phyloP scores from a whole-genome alignment of 2,888 invertebrate genomes.

The Caenorhabditis japonica region DNA sequence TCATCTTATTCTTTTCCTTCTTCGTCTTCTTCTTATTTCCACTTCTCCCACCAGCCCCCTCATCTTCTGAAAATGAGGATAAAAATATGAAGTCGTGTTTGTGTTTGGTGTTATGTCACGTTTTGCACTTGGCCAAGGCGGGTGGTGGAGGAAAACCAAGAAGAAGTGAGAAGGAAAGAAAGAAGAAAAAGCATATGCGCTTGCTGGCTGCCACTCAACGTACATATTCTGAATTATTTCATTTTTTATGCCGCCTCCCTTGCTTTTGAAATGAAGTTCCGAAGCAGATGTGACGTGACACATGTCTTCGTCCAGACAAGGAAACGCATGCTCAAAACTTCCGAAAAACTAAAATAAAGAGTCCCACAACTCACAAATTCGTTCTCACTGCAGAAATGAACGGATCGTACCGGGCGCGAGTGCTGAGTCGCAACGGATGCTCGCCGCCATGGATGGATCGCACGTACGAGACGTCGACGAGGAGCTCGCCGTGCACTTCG shows the following conservation, averaged over 20 bases:
- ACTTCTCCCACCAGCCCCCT: not conserved
- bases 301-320: not conserved
- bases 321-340: not conserved
- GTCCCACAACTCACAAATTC: too few species aligned
- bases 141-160: not conserved
- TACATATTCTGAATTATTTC: not conserved
- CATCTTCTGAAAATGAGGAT: not conserved
- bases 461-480: conserved; percentile 25
- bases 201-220: too few species aligned
- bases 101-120: not conserved
- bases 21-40: not conserved
- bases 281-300: conserved; percentile 3
- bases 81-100: not conserved
- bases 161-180: too few species aligned
- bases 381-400: conserved; percentile 68
- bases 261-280: not conserved
- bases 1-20: not conserved
- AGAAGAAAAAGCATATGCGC: conserved; percentile 1
- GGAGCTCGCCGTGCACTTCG: conserved; percentile 59
- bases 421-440: conserved; percentile 58
- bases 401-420: conserved; percentile 57
- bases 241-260: not conserved
- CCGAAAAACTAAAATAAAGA: too few species aligned
- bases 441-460: conserved; percentile 68
- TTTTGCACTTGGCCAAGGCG: conserved; percentile 10